A percentile compares a stretch with the other conserved stretches of the same genome.
These are phyloP conservation scores for Eupithecia subfuscata DNA, from an alignment of 2,888 invertebrate genomes.

Conservation along the genomic window DNA sequence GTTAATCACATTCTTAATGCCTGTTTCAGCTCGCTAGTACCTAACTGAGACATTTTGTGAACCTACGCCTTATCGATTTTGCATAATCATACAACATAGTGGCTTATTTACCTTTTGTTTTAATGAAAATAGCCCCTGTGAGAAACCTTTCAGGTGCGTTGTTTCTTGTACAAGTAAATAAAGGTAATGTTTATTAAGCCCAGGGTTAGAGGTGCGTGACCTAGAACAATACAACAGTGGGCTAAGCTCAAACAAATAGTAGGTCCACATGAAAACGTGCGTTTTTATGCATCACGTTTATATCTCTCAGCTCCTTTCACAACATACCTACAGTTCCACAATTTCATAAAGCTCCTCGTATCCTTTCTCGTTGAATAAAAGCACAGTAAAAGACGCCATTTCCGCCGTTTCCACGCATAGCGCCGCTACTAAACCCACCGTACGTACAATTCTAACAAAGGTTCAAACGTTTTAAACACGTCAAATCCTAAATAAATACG, in stretches of 20 bases:
- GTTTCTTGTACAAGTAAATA: conserved; percentile 1
- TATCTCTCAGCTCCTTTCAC: neutral
- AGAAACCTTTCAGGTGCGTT: neutral
- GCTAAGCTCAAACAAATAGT: neutral
- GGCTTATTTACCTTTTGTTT: neutral
- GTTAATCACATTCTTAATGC: neutral
- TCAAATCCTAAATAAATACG: conserved; percentile 42
- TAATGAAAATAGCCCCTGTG: neutral
- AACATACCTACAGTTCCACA: neutral
- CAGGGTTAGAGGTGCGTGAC: neutral
- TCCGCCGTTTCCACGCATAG: neutral
- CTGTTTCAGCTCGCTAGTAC: neutral
- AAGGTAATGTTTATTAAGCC: neutral
- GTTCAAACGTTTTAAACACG: conserved; percentile 29
- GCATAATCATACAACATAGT: neutral
- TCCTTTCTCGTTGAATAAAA: neutral
- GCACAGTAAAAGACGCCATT: neutral
- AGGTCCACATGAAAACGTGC: neutral
- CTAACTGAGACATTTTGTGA: neutral
- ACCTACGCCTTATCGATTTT: neutral
- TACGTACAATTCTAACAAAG: conserved; percentile 21
- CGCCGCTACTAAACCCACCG: neutral
- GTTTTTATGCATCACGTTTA: neutral
- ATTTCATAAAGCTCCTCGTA: conserved; percentile 2
- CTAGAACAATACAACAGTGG: neutral